Base-by-base conservation (phyloP, 1,140 invertebrate genomes). In the Thaumatotibia leucotreta region DNA sequence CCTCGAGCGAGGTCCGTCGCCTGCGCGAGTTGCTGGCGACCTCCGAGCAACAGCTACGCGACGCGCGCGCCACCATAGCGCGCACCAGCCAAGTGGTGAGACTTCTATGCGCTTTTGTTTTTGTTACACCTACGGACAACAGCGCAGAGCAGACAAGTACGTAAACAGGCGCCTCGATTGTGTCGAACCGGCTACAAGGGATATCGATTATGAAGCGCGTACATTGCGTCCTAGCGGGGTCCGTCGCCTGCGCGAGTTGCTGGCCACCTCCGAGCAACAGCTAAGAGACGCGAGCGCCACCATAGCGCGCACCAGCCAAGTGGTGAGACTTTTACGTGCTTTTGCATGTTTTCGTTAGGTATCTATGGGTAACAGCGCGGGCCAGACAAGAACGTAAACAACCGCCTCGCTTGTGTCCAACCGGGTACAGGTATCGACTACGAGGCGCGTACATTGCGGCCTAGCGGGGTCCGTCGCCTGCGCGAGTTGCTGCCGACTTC, bases 361-460 rank as follows among this genome's bases (percentile, higher is more conserved):
- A n/a, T n/a, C n/a, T n/a, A n/a, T n/a, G n/a, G n/a, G n/a, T n/a
- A n/a, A n/a, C n/a, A n/a, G n/a, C n/a, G n/a, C n/a, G n/a, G n/a
- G n/a, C n/a, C n/a, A n/a, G n/a, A n/a, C n/a, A n/a, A n/a, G n/a
- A n/a, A n/a, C n/a, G n/a, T n/a, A n/a, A n/a, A n/a, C n/a, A n/a
- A n/a, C n/a, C n/a, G n/a, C n/a, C n/a, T n/a, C n/a, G n/a, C n/a
- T n/a, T n/a, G n/a, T n/a, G n/a, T n/a, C n/a, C n/a, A n/a, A n/a
- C n/a, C n/a, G n/a, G n/a, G n/a, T n/a, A n/a, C n/a, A n/a, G n/a
- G 95, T 83, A 91, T 95, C 64, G 96, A 97, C 86, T 97, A 97
- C 86, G 97, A 97, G 83, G 96, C 95, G 75, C 86, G 63, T 96
- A 95, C 81, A 95, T 96, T 85, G 94, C 94, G 83, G 94, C 93